Base-by-base conservation (phyloP, 2,797 vertebrate genomes). In the Pangasius djambal region DNA sequence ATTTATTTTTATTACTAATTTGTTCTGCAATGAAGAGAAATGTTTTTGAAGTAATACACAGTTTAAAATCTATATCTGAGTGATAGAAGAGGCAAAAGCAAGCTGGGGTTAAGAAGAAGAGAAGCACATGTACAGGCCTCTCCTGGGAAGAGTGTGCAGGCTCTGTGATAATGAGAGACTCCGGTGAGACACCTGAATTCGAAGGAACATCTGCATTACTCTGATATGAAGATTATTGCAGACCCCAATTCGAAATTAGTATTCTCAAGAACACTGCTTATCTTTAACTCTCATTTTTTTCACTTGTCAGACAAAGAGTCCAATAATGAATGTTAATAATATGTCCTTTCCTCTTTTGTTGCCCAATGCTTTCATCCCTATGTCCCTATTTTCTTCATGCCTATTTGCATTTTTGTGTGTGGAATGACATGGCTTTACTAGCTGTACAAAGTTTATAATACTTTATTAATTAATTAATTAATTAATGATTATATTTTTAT, bases 91-190 rank as follows among this genome's bases (percentile, higher is more conserved):
- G 69, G 12, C 57, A 63, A 87, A 88, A 90, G 86, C 9, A n/a
- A 83, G 87, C 77, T 25, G 31, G 78, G 84, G 77, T 81, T 84
- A 67, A 86, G 89, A 85, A 79, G 74, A 69, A 79, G 74, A 69
- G 70, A 87, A 86, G 86, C 52, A 40, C 70, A 55, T 10, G 55
- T 78, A 28, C 67, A 74, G 86, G 59, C 69, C 85, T 90, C 88
- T 87, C 90, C 48, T 44, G 87, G 69, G 89, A 83, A 90, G 81
- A 86, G 70, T 82, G 57, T 89, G 88, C 74, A 85, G 74, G 83
- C 78, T 85, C 59, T 70, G 88, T 77, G 87, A 89, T 92, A 90
- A 92, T 91, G 89, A 90, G 87, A 88, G 75, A 63, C 63, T 89
- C 83, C 85, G 74, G 50, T 72, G 89, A 88, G 86, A 91, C 83